Conservation (phyloP, 1,140 invertebrate species). For the Nebria ingens region DNA sequence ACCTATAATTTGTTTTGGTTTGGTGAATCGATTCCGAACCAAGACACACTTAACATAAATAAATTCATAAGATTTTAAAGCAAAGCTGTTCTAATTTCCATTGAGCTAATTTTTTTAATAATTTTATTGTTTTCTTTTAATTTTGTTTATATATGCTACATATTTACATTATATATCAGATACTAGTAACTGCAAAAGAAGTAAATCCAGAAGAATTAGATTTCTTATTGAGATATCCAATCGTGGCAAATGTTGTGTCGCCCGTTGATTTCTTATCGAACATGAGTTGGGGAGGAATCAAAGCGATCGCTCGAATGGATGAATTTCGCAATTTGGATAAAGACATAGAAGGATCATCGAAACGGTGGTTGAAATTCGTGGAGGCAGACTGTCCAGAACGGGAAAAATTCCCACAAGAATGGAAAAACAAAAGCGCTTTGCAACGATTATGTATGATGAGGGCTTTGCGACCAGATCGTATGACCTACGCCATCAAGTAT, state of each 20-base stretch:
- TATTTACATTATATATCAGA: constrained; percentile 46
- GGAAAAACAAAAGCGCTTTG: constrained; percentile 85
- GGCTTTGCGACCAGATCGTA: constrained; percentile 79
- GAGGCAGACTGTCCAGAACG: constrained; percentile 85
- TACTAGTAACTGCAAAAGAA: constrained; percentile 53
- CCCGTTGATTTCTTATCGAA: constrained; percentile 82
- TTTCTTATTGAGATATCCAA: constrained; percentile 76
- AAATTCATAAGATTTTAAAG: constrained; percentile 10
- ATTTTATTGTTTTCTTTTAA: background rate
- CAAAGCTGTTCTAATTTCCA: background rate
- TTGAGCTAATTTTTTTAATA: background rate
- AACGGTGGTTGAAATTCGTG: constrained; percentile 80
- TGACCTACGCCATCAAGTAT: constrained; percentile 57
- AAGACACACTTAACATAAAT: no score
- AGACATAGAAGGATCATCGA: constrained; percentile 85
- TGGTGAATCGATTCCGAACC: no score
- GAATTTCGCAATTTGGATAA: constrained; percentile 82
- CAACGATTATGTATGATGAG: constrained; percentile 88
- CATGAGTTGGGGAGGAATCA: constrained; percentile 78
- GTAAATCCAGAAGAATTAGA: constrained; percentile 68
- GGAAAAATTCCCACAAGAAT: constrained; percentile 91
- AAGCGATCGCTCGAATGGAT: constrained; percentile 62
- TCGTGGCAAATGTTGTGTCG: constrained; percentile 49
- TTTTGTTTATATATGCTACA: background rate
- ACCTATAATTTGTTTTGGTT: background rate